phyloP scores from a whole-genome alignment of 2,888 invertebrate genomes.

The Tholera decimalis region DNA sequence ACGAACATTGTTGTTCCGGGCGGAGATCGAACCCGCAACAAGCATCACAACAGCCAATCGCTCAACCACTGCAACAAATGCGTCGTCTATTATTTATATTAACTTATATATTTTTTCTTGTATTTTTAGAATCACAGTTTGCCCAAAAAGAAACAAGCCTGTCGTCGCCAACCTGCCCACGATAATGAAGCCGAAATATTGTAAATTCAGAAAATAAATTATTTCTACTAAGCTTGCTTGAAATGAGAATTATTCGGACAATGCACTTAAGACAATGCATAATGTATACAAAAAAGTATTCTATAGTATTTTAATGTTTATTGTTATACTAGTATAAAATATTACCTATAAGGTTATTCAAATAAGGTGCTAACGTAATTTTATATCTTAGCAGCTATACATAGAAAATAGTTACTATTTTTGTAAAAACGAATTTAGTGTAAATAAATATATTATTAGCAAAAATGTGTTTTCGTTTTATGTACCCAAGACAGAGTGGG shows the following conservation, averaged over 20 bases:
- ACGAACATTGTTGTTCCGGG: too few species aligned
- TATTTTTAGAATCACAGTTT: conserved; percentile 93
- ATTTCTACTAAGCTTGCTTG: background rate
- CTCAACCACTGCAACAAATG: too few species aligned
- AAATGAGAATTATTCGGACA: conserved; percentile 44
- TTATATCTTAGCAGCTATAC: conserved; percentile 24
- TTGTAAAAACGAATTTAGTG: conserved; percentile 41
- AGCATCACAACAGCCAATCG: too few species aligned
- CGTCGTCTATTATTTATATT: too few species aligned
- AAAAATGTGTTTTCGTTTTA: background rate
- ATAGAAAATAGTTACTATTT: conserved; percentile 20
- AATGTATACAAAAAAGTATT: conserved; percentile 71
- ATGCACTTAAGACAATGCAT: conserved; percentile 68
- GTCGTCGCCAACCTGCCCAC: conserved; percentile 93
- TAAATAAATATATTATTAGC: conserved; percentile 36
- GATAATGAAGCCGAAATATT: conserved; percentile 86
- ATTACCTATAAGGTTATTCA: conserved; percentile 21
- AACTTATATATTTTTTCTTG: conserved; percentile 2
- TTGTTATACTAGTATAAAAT: conserved; percentile 40
- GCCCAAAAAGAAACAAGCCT: conserved; percentile 93
- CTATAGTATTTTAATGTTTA: conserved; percentile 75
- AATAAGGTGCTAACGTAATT: conserved; percentile 24
- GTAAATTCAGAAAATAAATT: conserved; percentile 73
- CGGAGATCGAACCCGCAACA: too few species aligned
- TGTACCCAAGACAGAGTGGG: too few species aligned